Conservation (phyloP, 2,113 vertebrate species). For the Lipotes vexillifer region DNA sequence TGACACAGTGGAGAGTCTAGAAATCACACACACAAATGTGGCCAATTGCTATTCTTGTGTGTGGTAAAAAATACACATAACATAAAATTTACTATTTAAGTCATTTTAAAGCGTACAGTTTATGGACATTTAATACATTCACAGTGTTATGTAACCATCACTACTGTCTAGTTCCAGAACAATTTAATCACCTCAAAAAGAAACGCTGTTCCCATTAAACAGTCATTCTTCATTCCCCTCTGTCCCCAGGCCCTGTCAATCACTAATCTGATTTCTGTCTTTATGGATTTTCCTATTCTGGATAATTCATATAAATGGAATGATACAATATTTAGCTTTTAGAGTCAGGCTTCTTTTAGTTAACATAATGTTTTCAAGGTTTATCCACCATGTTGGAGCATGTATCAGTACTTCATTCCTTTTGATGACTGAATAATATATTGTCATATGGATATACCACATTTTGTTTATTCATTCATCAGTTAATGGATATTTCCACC, state of each 20-base stretch:
- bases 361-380: not conserved
- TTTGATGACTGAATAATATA: not conserved
- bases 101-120: not conserved
- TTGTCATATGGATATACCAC: not conserved
- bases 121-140: not conserved
- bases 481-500: not conserved
- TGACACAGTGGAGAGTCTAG: not conserved
- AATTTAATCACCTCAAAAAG: not conserved
- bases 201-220: not conserved
- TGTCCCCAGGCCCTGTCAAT: not conserved
- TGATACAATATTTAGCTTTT: not conserved
- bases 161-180: not conserved
- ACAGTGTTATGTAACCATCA: not conserved
- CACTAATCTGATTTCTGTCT: not conserved
- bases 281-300: not conserved
- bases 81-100: not conserved
- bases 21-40: not conserved
- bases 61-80: not conserved
- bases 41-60: not conserved
- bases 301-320: not conserved
- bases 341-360: not conserved
- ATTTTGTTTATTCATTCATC: not conserved
- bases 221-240: not conserved
- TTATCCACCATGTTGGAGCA: not conserved
- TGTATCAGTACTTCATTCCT: not conserved